A percentile compares a stretch with the other conserved stretches of the same genome.
These are phyloP conservation scores for Bradypodion ventrale DNA, from an alignment of 2,797 vertebrate genomes.

Conservation along the genomic window DNA sequence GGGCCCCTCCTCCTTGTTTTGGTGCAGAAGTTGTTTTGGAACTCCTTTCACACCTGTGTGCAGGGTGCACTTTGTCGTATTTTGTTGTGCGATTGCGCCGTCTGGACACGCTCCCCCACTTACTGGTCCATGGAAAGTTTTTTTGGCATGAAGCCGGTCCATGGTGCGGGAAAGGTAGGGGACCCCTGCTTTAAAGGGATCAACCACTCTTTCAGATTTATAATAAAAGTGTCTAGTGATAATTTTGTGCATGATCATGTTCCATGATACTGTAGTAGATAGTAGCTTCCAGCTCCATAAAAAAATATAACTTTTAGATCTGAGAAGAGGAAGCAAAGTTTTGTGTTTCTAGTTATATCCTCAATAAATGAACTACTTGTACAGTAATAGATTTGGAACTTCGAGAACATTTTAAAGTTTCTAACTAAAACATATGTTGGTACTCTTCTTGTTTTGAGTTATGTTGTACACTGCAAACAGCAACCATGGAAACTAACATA, in stretches of 20 bases:
- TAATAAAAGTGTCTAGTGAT: not conserved
- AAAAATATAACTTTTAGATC: not conserved
- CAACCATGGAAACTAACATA: constrained; percentile 61
- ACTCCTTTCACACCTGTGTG: no score
- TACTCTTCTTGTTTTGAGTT: constrained; percentile 31
- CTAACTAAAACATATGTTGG: not conserved
- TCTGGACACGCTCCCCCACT: no score
- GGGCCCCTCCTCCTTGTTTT: no score
- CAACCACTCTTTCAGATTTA: constrained; percentile 38
- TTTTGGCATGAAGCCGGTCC: no score
- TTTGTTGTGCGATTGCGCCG: no score
- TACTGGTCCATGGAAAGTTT: no score
- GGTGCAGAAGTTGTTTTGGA: no score
- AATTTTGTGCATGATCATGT: constrained; percentile 1
- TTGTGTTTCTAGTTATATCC: not conserved
- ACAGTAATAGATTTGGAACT: not conserved
- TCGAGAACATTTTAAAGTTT: not conserved
- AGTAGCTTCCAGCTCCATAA: not conserved
- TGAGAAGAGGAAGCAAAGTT: not conserved
- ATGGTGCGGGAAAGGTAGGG: no score
- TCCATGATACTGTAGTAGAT: not conserved
- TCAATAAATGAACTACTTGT: not conserved
- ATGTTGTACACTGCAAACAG: constrained; percentile 62
- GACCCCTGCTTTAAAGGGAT: no score
- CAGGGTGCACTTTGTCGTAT: no score